These are phyloP conservation scores for Ricordea florida DNA, from an alignment of 92 coral and sea anemone genomes.

Conservation along the genomic window DNA sequence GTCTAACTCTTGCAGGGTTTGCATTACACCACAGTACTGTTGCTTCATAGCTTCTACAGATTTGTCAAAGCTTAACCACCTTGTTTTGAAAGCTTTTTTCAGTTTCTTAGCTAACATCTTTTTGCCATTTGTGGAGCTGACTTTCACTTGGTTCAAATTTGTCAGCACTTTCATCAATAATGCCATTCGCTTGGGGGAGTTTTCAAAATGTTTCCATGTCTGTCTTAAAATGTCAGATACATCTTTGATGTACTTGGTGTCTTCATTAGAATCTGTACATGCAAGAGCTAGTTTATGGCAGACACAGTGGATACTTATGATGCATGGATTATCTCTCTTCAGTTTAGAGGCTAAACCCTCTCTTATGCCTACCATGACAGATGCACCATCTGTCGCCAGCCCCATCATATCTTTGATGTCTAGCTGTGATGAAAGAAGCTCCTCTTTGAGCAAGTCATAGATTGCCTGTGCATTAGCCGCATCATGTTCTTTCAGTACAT, in stretches of 20 bases:
- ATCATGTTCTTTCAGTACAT: conserved; percentile 16
- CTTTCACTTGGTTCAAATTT: conserved; percentile 19
- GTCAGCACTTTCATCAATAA: conserved; percentile 27
- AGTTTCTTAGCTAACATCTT: too few species aligned
- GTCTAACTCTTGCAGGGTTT: too few species aligned
- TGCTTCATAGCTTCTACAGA: too few species aligned
- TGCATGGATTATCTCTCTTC: conserved; percentile 6
- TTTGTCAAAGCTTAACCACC: too few species aligned
- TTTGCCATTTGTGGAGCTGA: conserved; percentile 21
- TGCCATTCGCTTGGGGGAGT: conserved; percentile 33
- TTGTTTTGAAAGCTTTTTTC: too few species aligned
- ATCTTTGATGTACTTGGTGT: conserved; percentile 2
- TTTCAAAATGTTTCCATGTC: conserved; percentile 23
- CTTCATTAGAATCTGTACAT: conserved; percentile 10
- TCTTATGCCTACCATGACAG: conserved; percentile 11
- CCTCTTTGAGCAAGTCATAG: conserved; percentile 11
- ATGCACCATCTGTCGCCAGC: too few species aligned
- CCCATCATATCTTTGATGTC: conserved; percentile 7
- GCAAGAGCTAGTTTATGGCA: neutral
- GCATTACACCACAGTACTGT: too few species aligned
- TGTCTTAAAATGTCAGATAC: conserved; percentile 15
- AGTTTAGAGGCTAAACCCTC: conserved; percentile 9
- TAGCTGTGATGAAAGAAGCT: neutral
- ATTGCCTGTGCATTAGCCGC: conserved; percentile 9
- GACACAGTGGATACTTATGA: conserved; percentile 5